These are phyloP conservation scores for Scaeva pyrastri DNA, from an alignment of 2,888 invertebrate genomes.

Conservation along the genomic window DNA sequence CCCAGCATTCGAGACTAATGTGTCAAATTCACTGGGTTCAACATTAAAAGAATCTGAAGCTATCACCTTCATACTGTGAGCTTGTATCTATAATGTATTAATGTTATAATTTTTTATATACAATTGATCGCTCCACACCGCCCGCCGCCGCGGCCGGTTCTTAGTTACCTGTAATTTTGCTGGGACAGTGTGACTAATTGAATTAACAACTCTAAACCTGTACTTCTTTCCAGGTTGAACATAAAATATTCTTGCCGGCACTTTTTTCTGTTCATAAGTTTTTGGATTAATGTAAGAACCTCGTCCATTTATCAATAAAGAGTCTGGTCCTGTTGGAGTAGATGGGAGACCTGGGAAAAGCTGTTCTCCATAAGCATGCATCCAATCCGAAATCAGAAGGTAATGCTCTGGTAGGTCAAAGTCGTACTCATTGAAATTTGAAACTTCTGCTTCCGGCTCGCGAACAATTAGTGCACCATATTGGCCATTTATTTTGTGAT, in stretches of 20 bases:
- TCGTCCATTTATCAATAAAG: slow-evolving; percentile 80
- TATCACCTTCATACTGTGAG: slow-evolving; percentile 80
- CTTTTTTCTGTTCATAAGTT: slow-evolving; percentile 45
- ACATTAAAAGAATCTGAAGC: slow-evolving; percentile 81
- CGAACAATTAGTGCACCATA: slow-evolving; percentile 91
- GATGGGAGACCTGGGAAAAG: slow-evolving; percentile 79
- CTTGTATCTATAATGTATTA: slow-evolving; percentile 78
- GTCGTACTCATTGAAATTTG: slow-evolving; percentile 86
- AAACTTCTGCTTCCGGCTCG: not conserved
- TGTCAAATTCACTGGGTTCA: slow-evolving; percentile 78
- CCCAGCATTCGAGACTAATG: slow-evolving; percentile 82
- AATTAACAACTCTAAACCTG: slow-evolving; percentile 82
- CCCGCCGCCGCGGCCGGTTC: no score
- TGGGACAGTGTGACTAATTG: slow-evolving; percentile 81
- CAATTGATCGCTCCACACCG: no score
- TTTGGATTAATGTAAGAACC: slow-evolving; percentile 77
- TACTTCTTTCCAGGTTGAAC: slow-evolving; percentile 80
- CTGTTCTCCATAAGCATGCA: slow-evolving; percentile 85
- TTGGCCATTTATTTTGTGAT: slow-evolving; percentile 91
- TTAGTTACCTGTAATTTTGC: slow-evolving; percentile 79
- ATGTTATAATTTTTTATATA: not conserved
- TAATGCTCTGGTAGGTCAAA: slow-evolving; percentile 89
- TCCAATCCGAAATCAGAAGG: slow-evolving; percentile 91
- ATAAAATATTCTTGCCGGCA: slow-evolving; percentile 78
- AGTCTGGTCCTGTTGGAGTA: slow-evolving; percentile 77